Percentiles rank a stretch among this genome's conserved stretches.
phyloP scores from a whole-genome alignment of 2,113 vertebrate species.

The Halcyon malimbica region DNA sequence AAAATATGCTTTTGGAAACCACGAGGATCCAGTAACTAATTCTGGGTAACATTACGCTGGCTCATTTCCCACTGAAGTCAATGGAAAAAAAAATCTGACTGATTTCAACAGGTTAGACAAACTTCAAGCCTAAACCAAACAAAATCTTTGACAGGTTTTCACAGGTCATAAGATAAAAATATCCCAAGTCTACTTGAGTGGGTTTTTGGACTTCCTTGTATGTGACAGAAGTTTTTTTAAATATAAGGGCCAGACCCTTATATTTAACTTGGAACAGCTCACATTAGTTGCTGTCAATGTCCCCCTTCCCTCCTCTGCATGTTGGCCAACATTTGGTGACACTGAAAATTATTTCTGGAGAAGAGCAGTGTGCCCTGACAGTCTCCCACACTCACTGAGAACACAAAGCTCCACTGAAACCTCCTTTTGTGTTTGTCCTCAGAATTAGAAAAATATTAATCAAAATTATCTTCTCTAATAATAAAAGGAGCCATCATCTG shows the following conservation, averaged over 20 bases:
- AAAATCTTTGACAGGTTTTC: background rate
- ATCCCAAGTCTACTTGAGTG: background rate
- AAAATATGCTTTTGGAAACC: slow-evolving; percentile 14
- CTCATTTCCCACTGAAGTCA: background rate
- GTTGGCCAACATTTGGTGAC: slow-evolving; percentile 7
- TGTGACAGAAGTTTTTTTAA: background rate
- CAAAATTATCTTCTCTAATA: slow-evolving; percentile 59
- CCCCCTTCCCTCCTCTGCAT: background rate
- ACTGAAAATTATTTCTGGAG: slow-evolving; percentile 23
- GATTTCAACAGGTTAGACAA: background rate
- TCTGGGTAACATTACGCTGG: background rate
- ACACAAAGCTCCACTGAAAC: slow-evolving; percentile 18
- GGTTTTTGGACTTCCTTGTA: background rate
- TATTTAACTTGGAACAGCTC: slow-evolving; percentile 1
- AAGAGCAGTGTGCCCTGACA: background rate
- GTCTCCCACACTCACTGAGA: slow-evolving; percentile 22
- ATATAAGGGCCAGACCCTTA: background rate
- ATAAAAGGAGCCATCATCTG: slow-evolving; percentile 36
- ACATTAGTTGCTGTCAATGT: background rate
- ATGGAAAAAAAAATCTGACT: background rate
- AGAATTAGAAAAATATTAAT: slow-evolving; percentile 25
- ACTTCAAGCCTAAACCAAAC: background rate
- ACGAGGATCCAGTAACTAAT: background rate
- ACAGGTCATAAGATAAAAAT: background rate
- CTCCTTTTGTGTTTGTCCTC: slow-evolving; percentile 37